Evolutionary conservation across 2,888 invertebrate genomes (phyloP), one percentile per base, ranked within the genome.

Genomic region (Dinocampus coccinellae): DNA sequence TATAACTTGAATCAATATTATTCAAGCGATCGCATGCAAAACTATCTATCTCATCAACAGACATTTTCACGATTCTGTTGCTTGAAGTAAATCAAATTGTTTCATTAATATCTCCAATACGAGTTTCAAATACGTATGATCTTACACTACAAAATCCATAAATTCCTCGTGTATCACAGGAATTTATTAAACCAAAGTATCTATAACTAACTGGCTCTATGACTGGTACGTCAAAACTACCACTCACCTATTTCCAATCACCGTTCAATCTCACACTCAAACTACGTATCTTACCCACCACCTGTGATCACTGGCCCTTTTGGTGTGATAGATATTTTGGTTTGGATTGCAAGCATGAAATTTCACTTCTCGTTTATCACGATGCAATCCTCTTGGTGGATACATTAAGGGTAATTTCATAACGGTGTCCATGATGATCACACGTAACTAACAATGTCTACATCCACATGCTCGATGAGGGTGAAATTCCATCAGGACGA

Each of bases 351-450:
- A 63, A 74, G 75, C 72, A 76, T 70, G 77, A 77, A 74, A 77
- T 76, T 76, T 74, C 76, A 73, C 69, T 69, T 60, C 72, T 76
- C 76, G 75, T 77, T 77, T 73, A 77, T 77, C 77, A 77, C 76
- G 70, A 75, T 73, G 75, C 76, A 74, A 76, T 76, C 74, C 77
- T 73, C 74, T 65, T 66, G 70, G 72, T 76, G 73, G 75, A 77
- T 76, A 73, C 75, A 77, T 76, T 74, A 74, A 72, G 70, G 76
- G 74, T 75, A 77, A 77, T 77, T 74, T 76, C 73, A 60, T 70
- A 69, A 73, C 73, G 68, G 67, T 70, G 69, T 34, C 63, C 53
- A 34, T 29, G 33, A 39, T 55, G 47, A 65, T 65, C 65, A 22
- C 9, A n/a, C 16, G n/a, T 36, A 26, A 22, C 39, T 22, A 24